These are phyloP conservation scores for Lepus europaeus DNA, from an alignment of 2,113 vertebrate genomes.

Conservation along the genomic window DNA sequence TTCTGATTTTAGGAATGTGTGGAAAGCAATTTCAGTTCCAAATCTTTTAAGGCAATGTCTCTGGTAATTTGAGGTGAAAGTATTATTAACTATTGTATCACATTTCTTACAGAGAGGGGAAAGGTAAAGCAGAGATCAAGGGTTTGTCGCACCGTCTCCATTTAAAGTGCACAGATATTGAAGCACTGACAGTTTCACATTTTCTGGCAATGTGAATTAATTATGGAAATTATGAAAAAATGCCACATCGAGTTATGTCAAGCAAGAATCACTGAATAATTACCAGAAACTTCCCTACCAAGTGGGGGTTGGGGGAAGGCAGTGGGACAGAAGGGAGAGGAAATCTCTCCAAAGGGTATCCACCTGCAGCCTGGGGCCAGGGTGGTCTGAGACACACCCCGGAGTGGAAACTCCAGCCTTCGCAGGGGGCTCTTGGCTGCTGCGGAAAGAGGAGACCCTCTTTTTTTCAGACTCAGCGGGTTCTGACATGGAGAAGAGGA, in stretches of 20 bases:
- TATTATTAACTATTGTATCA: not conserved
- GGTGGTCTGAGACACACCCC: not conserved
- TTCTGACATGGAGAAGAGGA: not conserved
- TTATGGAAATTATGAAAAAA: not conserved
- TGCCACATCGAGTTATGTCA: not conserved
- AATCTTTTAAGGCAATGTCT: not conserved
- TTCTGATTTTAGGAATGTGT: not conserved
- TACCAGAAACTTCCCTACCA: not conserved
- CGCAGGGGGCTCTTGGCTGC: fast-evolving
- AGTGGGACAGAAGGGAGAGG: not conserved
- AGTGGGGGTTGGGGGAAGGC: not conserved
- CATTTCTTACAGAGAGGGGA: not conserved
- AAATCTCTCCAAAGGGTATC: not conserved
- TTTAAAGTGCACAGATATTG: not conserved
- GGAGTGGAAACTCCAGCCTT: not conserved
- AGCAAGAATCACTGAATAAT: not conserved
- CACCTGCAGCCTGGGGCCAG: not conserved
- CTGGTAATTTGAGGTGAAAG: conserved; percentile 6
- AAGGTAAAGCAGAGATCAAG: not conserved
- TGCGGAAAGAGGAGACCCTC: fast-evolving
- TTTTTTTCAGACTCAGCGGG: not conserved
- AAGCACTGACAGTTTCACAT: not conserved
- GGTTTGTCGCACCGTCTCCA: not conserved
- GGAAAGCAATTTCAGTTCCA: not conserved
- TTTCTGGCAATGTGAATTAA: conserved; percentile 12